Evolutionary conservation across 2,797 vertebrate species (phyloP), one percentile per base, ranked within the genome.

Genomic region (Liparis tanakae): DNA sequence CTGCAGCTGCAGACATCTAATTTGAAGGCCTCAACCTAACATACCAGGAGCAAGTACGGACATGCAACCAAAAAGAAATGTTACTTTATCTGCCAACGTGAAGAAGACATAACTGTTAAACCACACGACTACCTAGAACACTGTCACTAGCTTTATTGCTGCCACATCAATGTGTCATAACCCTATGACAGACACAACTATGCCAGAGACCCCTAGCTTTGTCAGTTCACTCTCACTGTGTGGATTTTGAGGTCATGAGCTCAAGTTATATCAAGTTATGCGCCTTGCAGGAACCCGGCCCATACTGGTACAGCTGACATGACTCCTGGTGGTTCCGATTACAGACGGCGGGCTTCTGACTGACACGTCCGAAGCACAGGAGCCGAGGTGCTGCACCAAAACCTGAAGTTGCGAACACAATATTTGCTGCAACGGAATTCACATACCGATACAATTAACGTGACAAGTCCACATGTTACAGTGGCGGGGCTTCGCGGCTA

Each of bases 1-100:
- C 54, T 78, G 57, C 72, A 69, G 72, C 75, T 65, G 57, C 65
- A 78, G 41, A 67, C 7, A 53, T 68, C 56, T 66, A 9, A 78
- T 48, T 13, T 55, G 51, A 71, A 75, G 73, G 79, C 75, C 63
- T 72, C 50, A 33, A 34, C 71, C 9, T 22, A 20, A 75, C 81
- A 90, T 81, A 82, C 81, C 76, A 67, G 37, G 55, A 80, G 70
- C 78, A 83, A 81, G 82, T 83, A 57, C 25, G 22, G 79, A 34
- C 89, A 89, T 67, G 81, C 64, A 64, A 67, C 44, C 59, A 55
- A 30, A 60, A 33, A 37, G 46, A n/a, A 20, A 67, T n/a, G 53
- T 33, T 43, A 50, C 9, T 71, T 5, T 33, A 43, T 65, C 20
- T 15, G 33, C 37, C 6, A 70, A 30, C 22, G 14, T n/a, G 13